These are phyloP conservation scores for Drosophila parvula DNA, from an alignment of 1,140 invertebrate species.

Conservation along the genomic window DNA sequence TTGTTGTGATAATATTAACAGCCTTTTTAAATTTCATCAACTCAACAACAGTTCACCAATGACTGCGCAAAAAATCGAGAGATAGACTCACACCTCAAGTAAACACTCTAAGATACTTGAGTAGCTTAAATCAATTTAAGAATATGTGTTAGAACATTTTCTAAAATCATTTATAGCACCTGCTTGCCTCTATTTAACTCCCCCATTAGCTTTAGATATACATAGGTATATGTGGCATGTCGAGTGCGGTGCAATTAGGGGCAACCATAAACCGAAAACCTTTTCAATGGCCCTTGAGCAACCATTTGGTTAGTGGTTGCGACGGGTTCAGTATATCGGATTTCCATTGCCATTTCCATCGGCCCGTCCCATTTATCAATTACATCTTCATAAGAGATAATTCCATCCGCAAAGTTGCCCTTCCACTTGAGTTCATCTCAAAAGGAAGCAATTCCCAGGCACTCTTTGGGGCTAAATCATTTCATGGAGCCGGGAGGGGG, in stretches of 20 bases:
- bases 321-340: slow-evolving; percentile 6
- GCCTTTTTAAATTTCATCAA: too few species aligned
- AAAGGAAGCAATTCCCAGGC: slow-evolving; percentile 39
- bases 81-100: too few species aligned
- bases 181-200: too few species aligned
- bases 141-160: background rate
- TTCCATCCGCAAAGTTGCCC: slow-evolving; percentile 45
- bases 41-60: too few species aligned
- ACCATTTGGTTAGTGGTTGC: slow-evolving; percentile 13
- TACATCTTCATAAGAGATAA: slow-evolving; percentile 52
- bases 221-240: too few species aligned
- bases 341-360: slow-evolving; percentile 29
- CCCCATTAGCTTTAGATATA: background rate
- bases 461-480: slow-evolving; percentile 15
- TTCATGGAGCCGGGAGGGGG: slow-evolving; percentile 2
- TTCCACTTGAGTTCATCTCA: slow-evolving; percentile 51
- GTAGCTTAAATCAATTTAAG: background rate
- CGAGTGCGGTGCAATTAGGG: slow-evolving; percentile 11
- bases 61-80: too few species aligned
- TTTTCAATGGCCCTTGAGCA: slow-evolving; percentile 10
- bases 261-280: slow-evolving; percentile 15
- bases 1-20: background rate
- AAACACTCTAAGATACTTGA: background rate
- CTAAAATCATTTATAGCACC: background rate
- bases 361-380: slow-evolving; percentile 39